These are phyloP conservation scores for Oryctes rhinoceros DNA, from an alignment of 1,140 invertebrate species.

Conservation along the genomic window DNA sequence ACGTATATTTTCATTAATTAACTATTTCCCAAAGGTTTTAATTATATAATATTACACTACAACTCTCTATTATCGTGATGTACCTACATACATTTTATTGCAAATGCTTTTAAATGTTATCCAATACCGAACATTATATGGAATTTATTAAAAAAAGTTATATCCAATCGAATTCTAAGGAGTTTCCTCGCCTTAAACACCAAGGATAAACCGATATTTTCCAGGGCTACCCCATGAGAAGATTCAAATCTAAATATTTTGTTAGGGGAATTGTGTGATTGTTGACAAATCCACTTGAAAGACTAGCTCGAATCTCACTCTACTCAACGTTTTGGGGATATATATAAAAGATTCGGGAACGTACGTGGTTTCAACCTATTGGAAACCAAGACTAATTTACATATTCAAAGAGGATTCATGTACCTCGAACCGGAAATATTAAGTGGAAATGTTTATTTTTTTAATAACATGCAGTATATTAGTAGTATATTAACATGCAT, in stretches of 20 bases:
- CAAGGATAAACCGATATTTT: background rate
- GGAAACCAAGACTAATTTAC: slow-evolving; percentile 12
- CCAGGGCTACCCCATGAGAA: background rate
- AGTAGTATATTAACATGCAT: no score
- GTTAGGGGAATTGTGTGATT: slow-evolving; percentile 31
- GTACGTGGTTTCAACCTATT: background rate
- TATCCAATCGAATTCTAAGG: background rate
- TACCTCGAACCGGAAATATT: background rate
- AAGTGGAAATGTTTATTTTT: background rate
- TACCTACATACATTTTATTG: no score
- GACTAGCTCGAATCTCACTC: background rate
- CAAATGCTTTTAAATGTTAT: no score
- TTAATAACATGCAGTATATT: no score
- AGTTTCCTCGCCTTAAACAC: background rate
- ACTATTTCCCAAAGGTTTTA: no score
- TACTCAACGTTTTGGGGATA: slow-evolving; percentile 7
- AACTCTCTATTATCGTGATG: no score
- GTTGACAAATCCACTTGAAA: slow-evolving; percentile 27
- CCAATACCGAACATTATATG: background rate
- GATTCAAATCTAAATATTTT: slow-evolving; percentile 21
- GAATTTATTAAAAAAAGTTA: background rate
- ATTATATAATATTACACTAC: no score
- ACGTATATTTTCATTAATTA: no score
- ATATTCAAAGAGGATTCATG: background rate
- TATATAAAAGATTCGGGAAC: background rate